phyloP scores from a whole-genome alignment of 2,113 vertebrate genomes.

The Atractosteus spatula region DNA sequence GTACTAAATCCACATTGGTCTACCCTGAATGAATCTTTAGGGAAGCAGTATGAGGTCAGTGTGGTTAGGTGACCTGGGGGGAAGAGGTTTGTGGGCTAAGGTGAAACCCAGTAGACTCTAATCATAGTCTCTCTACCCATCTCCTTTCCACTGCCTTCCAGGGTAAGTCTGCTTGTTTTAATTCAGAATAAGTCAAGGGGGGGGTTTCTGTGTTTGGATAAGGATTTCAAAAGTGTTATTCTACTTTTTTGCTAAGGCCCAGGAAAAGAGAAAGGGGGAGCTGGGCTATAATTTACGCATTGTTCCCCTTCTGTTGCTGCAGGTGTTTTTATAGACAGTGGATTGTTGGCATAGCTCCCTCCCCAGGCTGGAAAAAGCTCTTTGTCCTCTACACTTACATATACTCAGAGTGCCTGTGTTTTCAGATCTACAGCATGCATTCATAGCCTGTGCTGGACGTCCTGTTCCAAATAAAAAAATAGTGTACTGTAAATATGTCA shows the following conservation, averaged over 20 bases:
- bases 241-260: conserved; percentile 57
- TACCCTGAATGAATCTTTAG: too few relatives aligned
- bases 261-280: conserved; percentile 49
- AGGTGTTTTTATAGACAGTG: neutral
- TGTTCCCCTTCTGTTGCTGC: neutral
- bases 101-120: too few relatives aligned
- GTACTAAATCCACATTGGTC: too few relatives aligned
- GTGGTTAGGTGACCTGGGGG: too few relatives aligned
- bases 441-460: too few relatives aligned
- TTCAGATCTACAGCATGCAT: too few relatives aligned
- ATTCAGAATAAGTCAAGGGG: conserved; percentile 59
- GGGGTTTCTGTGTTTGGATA: conserved; percentile 68
- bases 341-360: conserved; percentile 2
- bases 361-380: neutral
- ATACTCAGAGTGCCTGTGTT: too few relatives aligned
- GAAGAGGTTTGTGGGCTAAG: too few relatives aligned
- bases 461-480: neutral
- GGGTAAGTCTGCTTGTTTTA: conserved; percentile 51
- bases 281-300: neutral
- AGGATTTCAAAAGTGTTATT: conserved; percentile 68
- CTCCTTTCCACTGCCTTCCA: too few relatives aligned
- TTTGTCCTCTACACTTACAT: too few relatives aligned
- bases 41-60: too few relatives aligned
- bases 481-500: neutral
- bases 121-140: too few relatives aligned